Evolutionary conservation across 2,888 invertebrate species (phyloP), one percentile per base, ranked within the genome.

Genomic region (Seladonia tumulorum): DNA sequence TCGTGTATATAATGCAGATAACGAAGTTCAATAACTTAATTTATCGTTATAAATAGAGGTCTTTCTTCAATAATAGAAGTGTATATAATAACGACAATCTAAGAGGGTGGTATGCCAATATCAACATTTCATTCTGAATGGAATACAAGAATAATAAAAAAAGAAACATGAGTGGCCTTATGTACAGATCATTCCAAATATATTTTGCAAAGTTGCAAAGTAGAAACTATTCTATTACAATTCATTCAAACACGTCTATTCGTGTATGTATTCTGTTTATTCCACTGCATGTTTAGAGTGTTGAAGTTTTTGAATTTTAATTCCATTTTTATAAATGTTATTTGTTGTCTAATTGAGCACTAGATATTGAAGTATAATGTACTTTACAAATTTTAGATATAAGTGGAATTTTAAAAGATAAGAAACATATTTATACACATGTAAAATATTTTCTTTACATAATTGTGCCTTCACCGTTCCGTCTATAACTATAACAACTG

Each of bases 301-400:
- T 95, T 95, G 91, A 95, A 94, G 94, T 95, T 95, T 94, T 93
- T 87, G 93, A 94, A 95, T 94, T 94, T 94, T 94, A 94, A 92
- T 93, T 90, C 90, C 87, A 92, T 91, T 93, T 93, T 93, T 92
- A 93, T 90, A 89, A 90, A 90, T 93, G 93, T 93, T 94, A 94
- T 87, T 93, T 94, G 93, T 94, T 94, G 88, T 92, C 90, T 88
- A 90, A 92, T 92, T 90, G 87, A 91, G 87, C 83, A 89, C 87
- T 91, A 92, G 90, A 87, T 90, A 90, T 91, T 88, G 88, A 90
- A 90, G 82, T 88, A 86, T 91, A 87, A 87, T 87, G 81, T 84
- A 87, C 79, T 87, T 87, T 87, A 88, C 82, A 81, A 86, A 57
- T 82, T 81, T 72, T 90, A 90, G 86, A 66, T 81, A 25, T 87